Evolutionary conservation across 2,797 vertebrate species (phyloP), one percentile per base, ranked within the genome.

Genomic region (Esox masquinongy): DNA sequence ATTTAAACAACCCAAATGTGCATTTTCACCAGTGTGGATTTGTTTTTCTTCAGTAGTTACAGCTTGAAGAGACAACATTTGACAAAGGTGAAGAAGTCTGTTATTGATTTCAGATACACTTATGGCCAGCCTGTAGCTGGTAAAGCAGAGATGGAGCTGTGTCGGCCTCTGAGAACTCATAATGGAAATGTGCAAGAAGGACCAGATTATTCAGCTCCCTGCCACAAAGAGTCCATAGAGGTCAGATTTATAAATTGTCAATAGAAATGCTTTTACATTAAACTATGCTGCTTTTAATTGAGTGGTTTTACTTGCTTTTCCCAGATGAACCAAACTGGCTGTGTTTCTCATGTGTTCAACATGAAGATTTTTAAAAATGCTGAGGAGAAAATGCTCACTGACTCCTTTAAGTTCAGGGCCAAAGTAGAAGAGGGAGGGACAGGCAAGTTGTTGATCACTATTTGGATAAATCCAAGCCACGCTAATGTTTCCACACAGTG

Each of bases 51-150:
- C n/a, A 34, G 34, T 34, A 34, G 34, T 34, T 34, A 5, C 34
- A 34, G 34, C 34, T 2, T 34, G 34, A 34, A 34, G 34, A 34
- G 34, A 34, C 2, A 59, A 34, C 2, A 59, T 59, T 17, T 19
- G 53, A 34, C 34, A 2, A 34, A 59, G 53, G 22, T 43, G 63
- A 26, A 31, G 24, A 5, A 2, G 43, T 43, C 12, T 11, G 43
- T 47, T 47, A 31, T 34, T 8, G 26, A 31, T 31, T 36, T 51
- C 26, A 92, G 90, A 56, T 92, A 92, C 73, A 92, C 89, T 6
- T 92, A 80, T 36, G 84, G 88, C 59, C 85, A 89, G 75, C 84
- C 89, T 70, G 90, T 91, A 8, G 85, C 90, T 39, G 90, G 84
- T 9, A 84, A 1, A 63, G 71, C 77, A 16, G 53, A 31, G 2